phyloP scores from a whole-genome alignment of 2,113 vertebrate species.

The Lucifuga dentata region DNA sequence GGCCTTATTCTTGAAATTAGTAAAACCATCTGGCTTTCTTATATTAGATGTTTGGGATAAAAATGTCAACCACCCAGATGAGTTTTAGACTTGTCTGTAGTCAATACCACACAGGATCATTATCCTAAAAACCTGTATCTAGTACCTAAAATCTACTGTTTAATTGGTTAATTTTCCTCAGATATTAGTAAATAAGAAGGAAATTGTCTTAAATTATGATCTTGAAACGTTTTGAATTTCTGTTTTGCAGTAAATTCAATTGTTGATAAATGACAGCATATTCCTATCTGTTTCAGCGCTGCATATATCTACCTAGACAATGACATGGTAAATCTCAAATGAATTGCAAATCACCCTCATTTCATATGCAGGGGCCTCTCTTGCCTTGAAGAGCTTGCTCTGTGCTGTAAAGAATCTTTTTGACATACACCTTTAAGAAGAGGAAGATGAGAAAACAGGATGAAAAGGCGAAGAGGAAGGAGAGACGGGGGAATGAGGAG shows the following conservation, averaged over 20 bases:
- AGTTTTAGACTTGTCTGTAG: no score
- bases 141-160: no score
- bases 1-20: no score
- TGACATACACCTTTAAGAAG: slow-evolving; percentile 72
- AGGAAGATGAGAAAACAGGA: slow-evolving; percentile 64
- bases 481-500: slow-evolving; percentile 11
- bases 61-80: no score
- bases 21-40: no score
- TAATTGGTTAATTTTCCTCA: no score
- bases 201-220: no score
- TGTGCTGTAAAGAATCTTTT: slow-evolving; percentile 46
- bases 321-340: slow-evolving; percentile 64
- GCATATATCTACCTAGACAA: slow-evolving; percentile 54
- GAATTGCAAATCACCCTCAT: slow-evolving; percentile 64
- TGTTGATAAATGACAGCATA: slow-evolving; percentile 28
- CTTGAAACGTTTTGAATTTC: slow-evolving; percentile 16
- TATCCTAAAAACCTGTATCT: no score
- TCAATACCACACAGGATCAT: no score
- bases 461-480: slow-evolving; percentile 48
- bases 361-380: slow-evolving; percentile 56
- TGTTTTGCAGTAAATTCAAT: slow-evolving; percentile 41
- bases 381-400: slow-evolving; percentile 35
- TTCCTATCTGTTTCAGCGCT: slow-evolving; percentile 52
- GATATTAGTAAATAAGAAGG: no score
- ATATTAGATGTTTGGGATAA: no score